Evolutionary conservation across 2,888 invertebrate species (phyloP).

Genomic region (Callyntrura sp.): DNA sequence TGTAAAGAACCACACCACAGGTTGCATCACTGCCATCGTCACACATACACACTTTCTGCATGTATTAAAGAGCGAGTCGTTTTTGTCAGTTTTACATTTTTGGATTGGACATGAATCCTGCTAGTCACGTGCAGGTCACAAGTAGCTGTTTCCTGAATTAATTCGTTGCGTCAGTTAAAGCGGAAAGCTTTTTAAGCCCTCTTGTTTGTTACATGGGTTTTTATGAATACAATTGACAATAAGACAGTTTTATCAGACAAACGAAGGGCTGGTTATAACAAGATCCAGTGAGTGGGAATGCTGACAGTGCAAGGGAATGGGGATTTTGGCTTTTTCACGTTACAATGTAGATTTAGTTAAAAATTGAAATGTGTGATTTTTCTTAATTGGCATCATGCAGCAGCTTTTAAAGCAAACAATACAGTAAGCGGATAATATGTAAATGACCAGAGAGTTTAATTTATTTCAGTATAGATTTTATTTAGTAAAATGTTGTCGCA

Average conservation of each 20-base stretch:
- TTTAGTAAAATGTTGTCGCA: no score
- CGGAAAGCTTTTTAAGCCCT: neutral
- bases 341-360: no score
- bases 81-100: conserved; percentile 27
- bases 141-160: conserved; percentile 70
- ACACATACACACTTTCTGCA: no score
- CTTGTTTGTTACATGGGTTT: conserved; percentile 23
- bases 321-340: neutral
- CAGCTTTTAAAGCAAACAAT: neutral
- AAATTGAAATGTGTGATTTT: neutral
- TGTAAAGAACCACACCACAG: conserved; percentile 45
- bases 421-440: no score
- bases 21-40: conserved; percentile 14
- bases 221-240: conserved; percentile 43
- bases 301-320: neutral
- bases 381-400: conserved; percentile 58
- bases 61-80: neutral
- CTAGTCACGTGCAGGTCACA: conserved; percentile 83
- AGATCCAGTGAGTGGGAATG: neutral
- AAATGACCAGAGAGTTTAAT: no score
- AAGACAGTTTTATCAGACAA: no score
- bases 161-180: conserved; percentile 43
- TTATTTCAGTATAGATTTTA: no score
- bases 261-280: neutral
- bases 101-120: conserved; percentile 83